Evolutionary conservation across 2,113 vertebrate genomes (phyloP).

Genomic region (Megaceryle maxima): DNA sequence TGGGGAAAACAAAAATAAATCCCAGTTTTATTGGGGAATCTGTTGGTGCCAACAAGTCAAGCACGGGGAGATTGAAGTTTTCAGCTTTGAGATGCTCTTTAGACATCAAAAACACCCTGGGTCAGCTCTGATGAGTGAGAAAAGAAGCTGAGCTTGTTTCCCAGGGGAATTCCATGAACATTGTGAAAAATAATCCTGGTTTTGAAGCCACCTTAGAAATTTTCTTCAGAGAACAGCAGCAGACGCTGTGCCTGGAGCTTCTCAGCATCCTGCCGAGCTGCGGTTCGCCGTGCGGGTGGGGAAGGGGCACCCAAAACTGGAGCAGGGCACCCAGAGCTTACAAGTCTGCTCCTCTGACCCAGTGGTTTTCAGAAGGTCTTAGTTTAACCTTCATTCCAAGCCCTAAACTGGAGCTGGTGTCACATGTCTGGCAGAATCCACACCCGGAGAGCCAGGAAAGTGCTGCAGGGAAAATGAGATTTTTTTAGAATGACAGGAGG

Average conservation of each 20-base stretch:
- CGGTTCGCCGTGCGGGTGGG: fast-evolving
- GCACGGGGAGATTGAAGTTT: fast-evolving
- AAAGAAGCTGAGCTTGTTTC: neutral
- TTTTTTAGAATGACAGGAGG: neutral
- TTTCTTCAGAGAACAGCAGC: neutral
- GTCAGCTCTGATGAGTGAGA: neutral
- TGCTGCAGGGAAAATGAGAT: neutral
- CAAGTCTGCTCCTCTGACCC: neutral
- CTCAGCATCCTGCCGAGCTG: too few relatives aligned
- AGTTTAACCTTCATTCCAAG: neutral
- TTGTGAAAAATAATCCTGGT: neutral
- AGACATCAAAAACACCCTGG: neutral
- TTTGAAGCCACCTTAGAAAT: neutral
- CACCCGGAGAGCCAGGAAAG: too few relatives aligned
- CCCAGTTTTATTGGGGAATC: neutral
- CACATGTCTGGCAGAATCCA: too few relatives aligned
- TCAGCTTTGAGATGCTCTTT: neutral
- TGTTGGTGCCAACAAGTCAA: neutral
- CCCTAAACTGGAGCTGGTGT: neutral
- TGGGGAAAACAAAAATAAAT: neutral
- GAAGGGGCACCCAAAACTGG: too few relatives aligned
- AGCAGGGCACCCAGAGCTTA: neutral
- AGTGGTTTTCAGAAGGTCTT: neutral
- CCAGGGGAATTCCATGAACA: neutral
- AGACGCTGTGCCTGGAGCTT: too few relatives aligned